Evolutionary conservation across 1,140 invertebrate genomes (phyloP).

Genomic region (Ceratitis capitata): DNA sequence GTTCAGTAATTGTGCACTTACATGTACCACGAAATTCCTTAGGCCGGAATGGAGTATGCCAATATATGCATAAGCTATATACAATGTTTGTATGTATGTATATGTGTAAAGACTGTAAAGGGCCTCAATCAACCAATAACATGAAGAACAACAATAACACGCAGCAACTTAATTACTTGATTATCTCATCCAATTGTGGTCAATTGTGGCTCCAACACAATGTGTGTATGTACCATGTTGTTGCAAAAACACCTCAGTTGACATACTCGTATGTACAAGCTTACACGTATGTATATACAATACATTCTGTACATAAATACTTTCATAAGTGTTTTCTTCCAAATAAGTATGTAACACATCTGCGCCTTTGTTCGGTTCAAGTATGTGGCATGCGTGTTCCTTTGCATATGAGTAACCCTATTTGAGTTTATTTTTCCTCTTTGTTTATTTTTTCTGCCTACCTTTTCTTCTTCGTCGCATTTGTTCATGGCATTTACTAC

Average conservation of each 20-base stretch:
- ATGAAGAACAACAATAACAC: background rate
- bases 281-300: no score
- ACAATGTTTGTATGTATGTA: background rate
- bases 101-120: background rate
- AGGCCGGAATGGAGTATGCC: background rate
- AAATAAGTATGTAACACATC: background rate
- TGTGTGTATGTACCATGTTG: background rate
- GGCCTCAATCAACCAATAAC: background rate
- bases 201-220: slow-evolving; percentile 20
- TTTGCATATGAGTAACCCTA: background rate
- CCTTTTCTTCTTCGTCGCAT: background rate
- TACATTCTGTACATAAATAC: background rate
- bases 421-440: background rate
- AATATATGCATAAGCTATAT: background rate
- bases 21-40: background rate
- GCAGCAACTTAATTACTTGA: slow-evolving; percentile 37
- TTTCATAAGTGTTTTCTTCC: background rate
- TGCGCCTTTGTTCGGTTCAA: background rate
- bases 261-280: no score
- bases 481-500: background rate
- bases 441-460: background rate
- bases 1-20: slow-evolving; percentile 5
- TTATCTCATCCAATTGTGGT: slow-evolving; percentile 38
- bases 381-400: slow-evolving; percentile 18
- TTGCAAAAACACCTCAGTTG: background rate